A percentile compares a stretch with the other conserved stretches of the same genome.
phyloP scores from a whole-genome alignment of 1,140 invertebrate species.

The Telenomus remus region DNA sequence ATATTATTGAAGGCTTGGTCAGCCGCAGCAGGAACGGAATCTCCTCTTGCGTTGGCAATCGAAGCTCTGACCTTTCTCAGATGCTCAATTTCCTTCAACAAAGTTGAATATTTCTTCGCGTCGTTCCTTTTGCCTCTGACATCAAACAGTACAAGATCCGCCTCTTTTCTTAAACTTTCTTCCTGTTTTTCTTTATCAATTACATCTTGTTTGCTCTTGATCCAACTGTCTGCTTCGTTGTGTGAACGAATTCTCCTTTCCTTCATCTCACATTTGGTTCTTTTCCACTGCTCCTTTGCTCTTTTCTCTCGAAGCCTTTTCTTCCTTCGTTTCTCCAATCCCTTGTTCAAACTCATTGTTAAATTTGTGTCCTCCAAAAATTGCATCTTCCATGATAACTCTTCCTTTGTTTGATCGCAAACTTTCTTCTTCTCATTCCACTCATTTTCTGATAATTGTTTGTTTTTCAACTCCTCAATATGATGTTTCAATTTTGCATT shows the following conservation, averaged over 20 bases:
- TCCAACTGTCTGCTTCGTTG: slow-evolving; percentile 78
- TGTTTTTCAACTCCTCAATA: slow-evolving; percentile 70
- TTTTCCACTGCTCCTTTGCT: slow-evolving; percentile 76
- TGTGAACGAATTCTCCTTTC: slow-evolving; percentile 70
- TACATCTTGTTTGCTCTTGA: slow-evolving; percentile 78
- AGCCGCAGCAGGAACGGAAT: slow-evolving; percentile 72
- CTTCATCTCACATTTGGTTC: slow-evolving; percentile 67
- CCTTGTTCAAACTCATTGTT: slow-evolving; percentile 69
- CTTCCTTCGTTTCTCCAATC: slow-evolving; percentile 71
- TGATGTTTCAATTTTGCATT: slow-evolving; percentile 72
- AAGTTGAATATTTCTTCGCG: slow-evolving; percentile 78
- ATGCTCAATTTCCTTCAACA: slow-evolving; percentile 79
- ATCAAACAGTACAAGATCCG: slow-evolving; percentile 81
- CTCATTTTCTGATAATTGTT: slow-evolving; percentile 73
- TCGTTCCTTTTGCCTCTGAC: slow-evolving; percentile 82
- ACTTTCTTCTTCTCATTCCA: slow-evolving; percentile 75
- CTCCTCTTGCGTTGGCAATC: slow-evolving; percentile 78
- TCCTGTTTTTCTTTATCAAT: slow-evolving; percentile 80
- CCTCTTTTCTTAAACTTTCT: slow-evolving; percentile 80
- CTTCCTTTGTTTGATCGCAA: slow-evolving; percentile 71
- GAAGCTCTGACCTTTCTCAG: slow-evolving; percentile 79
- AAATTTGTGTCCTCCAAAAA: too few species aligned
- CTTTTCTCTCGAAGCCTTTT: slow-evolving; percentile 74
- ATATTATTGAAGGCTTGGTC: slow-evolving; percentile 70
- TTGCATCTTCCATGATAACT: slow-evolving; percentile 67